These are phyloP conservation scores for Xenopus laevis DNA, from an alignment of 2,113 vertebrate genomes.

Conservation along the genomic window DNA sequence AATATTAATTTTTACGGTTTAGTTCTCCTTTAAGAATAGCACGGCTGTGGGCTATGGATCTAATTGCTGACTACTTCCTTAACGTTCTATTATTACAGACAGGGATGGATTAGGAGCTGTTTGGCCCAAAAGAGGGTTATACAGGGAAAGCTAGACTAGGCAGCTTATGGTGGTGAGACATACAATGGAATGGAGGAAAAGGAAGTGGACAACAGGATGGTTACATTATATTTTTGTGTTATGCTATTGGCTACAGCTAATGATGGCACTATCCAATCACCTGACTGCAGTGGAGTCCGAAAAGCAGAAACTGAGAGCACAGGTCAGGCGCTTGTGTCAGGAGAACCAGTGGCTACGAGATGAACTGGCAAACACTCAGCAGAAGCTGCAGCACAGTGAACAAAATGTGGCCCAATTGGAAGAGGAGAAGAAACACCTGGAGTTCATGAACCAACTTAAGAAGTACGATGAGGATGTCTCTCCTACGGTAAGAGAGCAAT, in stretches of 20 bases:
- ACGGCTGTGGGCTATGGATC: too few species aligned
- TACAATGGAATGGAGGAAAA: too few species aligned
- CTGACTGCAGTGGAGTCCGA: constrained; percentile 95
- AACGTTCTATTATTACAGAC: too few species aligned
- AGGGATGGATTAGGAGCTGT: too few species aligned
- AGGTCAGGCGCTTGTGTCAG: constrained; percentile 92
- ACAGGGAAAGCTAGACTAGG: too few species aligned
- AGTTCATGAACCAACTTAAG: constrained; percentile 97
- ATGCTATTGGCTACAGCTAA: constrained; percentile 71
- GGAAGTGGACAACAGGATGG: too few species aligned
- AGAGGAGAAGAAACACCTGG: constrained; percentile 96
- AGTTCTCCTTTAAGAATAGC: too few species aligned
- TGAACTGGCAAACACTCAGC: constrained; percentile 94
- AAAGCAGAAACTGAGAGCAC: constrained; percentile 95
- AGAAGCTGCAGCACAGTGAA: constrained; percentile 94
- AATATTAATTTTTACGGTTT: too few species aligned
- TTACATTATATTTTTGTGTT: too few species aligned
- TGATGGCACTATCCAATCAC: constrained; percentile 95
- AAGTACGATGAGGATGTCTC: constrained; percentile 94
- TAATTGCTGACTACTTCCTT: too few species aligned
- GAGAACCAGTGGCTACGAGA: constrained; percentile 98
- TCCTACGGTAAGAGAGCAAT: constrained; percentile 60
- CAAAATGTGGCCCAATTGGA: constrained; percentile 94
- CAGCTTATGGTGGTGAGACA: too few species aligned
- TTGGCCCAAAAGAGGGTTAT: too few species aligned